A percentile compares a stretch with the other conserved stretches of the same genome.
Conservation (phyloP, 1,140 invertebrate species). For the Ooceraea biroi region DNA sequence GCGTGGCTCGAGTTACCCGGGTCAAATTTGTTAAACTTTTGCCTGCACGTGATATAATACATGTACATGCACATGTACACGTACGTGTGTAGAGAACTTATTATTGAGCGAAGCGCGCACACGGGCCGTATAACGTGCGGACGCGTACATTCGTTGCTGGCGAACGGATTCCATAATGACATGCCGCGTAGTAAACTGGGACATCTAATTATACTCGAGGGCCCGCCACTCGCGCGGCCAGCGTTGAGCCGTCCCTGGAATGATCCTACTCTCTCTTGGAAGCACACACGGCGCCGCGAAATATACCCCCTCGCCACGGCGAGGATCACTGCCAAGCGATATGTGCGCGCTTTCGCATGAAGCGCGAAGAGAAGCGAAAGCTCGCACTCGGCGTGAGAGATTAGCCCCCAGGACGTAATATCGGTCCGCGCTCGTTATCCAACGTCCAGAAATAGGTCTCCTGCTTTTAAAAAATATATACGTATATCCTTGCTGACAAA, state of each 20-base stretch:
- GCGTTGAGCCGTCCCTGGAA: constrained; percentile 70
- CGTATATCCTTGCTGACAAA: no score
- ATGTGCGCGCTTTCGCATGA: constrained; percentile 19
- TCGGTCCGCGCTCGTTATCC: background rate
- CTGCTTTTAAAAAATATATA: no score
- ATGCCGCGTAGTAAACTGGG: constrained; percentile 77
- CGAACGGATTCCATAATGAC: constrained; percentile 79
- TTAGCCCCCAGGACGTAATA: constrained; percentile 33
- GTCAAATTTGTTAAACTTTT: constrained; percentile 29
- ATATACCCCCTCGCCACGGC: constrained; percentile 21
- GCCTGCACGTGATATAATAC: background rate
- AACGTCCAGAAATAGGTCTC: background rate
- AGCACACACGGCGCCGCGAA: background rate
- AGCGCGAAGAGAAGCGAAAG: background rate
- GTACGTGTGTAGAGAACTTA: constrained; percentile 52
- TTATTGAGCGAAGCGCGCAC: constrained; percentile 69
- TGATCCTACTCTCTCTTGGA: constrained; percentile 45
- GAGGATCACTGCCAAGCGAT: constrained; percentile 45
- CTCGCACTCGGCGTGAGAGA: constrained; percentile 6
- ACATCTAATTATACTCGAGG: constrained; percentile 81
- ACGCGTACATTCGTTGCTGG: constrained; percentile 71
- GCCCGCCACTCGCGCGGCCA: constrained; percentile 67
- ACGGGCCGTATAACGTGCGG: constrained; percentile 50
- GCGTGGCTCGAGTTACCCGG: background rate
- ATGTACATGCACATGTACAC: background rate